Evolutionary conservation across 2,888 invertebrate species (phyloP), one percentile per base, ranked within the genome.

Genomic region (Plusia festucae): DNA sequence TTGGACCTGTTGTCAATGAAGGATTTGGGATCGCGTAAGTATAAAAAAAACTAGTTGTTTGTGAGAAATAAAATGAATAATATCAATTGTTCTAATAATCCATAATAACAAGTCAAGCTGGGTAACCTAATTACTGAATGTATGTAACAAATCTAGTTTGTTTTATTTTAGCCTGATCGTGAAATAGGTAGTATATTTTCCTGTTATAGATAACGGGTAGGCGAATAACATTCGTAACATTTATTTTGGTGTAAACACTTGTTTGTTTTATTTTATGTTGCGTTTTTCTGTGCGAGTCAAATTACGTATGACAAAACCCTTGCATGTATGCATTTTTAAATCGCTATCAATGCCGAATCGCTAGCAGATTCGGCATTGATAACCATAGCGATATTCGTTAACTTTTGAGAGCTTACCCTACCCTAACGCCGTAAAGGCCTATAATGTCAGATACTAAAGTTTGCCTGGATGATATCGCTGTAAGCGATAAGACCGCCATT

Each of bases 21-120:
- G 99, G 99, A 6, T 97, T 97, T 88, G 99, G 99, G 51, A 97
- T 99, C 79, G 99, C 97, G 96, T 99, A 96, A 95, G 96, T 95
- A 7, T 53, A 44, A 13, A 52, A 32, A 1, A 16, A n/a, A 3
- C 30, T 6, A 9, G 8, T 27, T 53, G 1, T n/a, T 40, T 30
- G 30, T 15, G 15, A 40, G 13, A 5, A 7, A 40, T 1, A n/a
- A 2, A 40, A n/a, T n/a, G 6, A n/a, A 40, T n/a, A n/a, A n/a
- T 40, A 5, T 24, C 24, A 24, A 24, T 24, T 24, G 7, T 27
- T 27, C 5, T 30, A 9, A 9, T 30, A 5, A 24, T 24, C 2
- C 24, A 6, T 30, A 5, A 5, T 30, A 6, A 30, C 2, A 15
- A 13, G 13, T 34, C 32, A 34, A 34, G 15, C 2, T 0, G 15